A percentile compares a stretch with the other conserved stretches of the same genome.
Conservation (phyloP, 2,888 invertebrate species). For the Pasiphila rectangulata region DNA sequence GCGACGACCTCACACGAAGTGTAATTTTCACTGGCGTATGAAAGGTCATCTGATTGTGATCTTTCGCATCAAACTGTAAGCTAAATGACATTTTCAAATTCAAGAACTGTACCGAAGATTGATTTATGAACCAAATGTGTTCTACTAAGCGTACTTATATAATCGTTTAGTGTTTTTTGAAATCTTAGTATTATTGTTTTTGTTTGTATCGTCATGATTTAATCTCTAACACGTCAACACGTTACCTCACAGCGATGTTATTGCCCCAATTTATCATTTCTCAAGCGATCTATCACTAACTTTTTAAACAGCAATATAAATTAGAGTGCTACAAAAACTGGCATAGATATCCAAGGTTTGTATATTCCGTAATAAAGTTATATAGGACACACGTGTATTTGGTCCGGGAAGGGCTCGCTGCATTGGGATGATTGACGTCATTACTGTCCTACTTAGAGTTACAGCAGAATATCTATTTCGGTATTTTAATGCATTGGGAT, state of each 20-base stretch:
- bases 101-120: constrained; percentile 9
- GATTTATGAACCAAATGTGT: too few species aligned
- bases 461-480: constrained; percentile 37
- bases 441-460: constrained; percentile 51
- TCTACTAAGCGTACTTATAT: too few species aligned
- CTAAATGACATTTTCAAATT: constrained; percentile 15
- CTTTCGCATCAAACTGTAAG: constrained; percentile 24
- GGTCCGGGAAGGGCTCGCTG: constrained; percentile 52
- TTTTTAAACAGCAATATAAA: neutral
- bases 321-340: constrained; percentile 16
- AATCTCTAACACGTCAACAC: neutral
- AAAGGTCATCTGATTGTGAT: constrained; percentile 27
- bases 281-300: constrained; percentile 6
- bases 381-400: constrained; percentile 57
- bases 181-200: neutral
- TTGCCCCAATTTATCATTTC: constrained; percentile 1
- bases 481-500: constrained; percentile 16
- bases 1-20: constrained; percentile 25
- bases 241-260: neutral
- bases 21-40: constrained; percentile 31
- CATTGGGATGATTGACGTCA: constrained; percentile 70
- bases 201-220: neutral
- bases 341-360: constrained; percentile 19
- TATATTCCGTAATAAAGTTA: constrained; percentile 39
- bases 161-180: too few species aligned